Base-by-base conservation (phyloP, 2,797 vertebrate species). In the Sarcoramphus papa region DNA sequence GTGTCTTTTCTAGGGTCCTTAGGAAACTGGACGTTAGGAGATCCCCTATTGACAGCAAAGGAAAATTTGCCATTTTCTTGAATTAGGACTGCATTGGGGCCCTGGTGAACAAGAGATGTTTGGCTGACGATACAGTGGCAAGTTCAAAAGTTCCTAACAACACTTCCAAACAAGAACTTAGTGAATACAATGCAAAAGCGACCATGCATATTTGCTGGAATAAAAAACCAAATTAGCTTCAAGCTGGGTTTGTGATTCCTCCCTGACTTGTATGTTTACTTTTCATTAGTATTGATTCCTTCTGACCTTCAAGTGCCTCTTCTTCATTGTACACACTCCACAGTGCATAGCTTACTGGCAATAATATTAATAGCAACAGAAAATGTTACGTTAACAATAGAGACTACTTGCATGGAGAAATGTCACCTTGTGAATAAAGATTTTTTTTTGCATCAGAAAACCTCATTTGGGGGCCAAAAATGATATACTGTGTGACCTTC, bases 211-310 rank as follows among this genome's bases (percentile, higher is more conserved):
- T 94, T 95, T 97, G 60, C 72, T 88, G 75, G 84, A 94, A 94
- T 93, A 91, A 94, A 95, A 95, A 95, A 15, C 4, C 57, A 80
- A 95, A 95, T 93, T 95, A 95, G 50, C 68, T 88, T 95, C 95
- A 97, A 95, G 85, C 84, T 95, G 92, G 25, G 83, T 94, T 92
- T 96, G 90, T 94, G 88, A 97, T 95, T 95, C 78, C 88, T 94
- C 45, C 45, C 80, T 94, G 88, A 93, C 88, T 95, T 88, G 48
- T 79, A 50, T 95, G 94, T 95, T 95, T 96, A 91, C 67, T 95
- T 97, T 96, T 96, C 90, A 95, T 91, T 97, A 95, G 85, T 92
- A 94, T 62, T 96, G 88, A 93, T 95, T 95, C 84, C 50, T 93
- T 77, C 59, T 97, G 94, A 95, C 90, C 93, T 95, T 94, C 60